These are phyloP conservation scores for Eurypyga helias DNA, from an alignment of 2,113 vertebrate genomes.

Conservation along the genomic window DNA sequence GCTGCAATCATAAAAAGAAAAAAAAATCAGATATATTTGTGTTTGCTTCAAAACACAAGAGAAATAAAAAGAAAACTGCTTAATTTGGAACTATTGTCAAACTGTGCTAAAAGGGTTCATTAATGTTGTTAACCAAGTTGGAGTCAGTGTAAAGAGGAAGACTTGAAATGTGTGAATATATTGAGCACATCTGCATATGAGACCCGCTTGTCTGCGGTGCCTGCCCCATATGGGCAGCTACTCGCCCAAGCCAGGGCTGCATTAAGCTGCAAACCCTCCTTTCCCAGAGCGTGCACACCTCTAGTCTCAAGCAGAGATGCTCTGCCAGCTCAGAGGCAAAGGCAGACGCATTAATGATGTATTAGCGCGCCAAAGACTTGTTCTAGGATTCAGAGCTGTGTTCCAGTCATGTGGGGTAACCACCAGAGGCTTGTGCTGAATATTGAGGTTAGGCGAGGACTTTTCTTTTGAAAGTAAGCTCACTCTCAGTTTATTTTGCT, in stretches of 20 bases:
- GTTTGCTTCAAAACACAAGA: not conserved
- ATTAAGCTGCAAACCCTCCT: not conserved
- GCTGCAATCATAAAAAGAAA: not conserved
- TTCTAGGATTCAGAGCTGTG: constrained; percentile 19
- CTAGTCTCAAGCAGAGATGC: not conserved
- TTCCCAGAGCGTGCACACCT: not conserved
- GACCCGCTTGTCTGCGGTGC: not conserved
- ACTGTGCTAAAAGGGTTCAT: not conserved
- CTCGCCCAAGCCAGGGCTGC: not conserved
- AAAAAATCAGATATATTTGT: not conserved
- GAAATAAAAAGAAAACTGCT: too few relatives aligned
- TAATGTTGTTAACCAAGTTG: not conserved
- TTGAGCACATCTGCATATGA: not conserved
- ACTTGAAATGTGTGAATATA: not conserved
- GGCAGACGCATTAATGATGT: constrained; percentile 34
- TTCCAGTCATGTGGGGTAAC: not conserved
- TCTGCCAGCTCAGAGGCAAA: not conserved
- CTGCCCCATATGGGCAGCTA: not conserved
- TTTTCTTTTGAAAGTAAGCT: not conserved
- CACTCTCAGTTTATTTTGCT: not conserved
- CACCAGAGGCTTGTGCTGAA: constrained; percentile 18
- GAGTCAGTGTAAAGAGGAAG: not conserved
- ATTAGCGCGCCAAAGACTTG: constrained; percentile 1
- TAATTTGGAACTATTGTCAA: not conserved
- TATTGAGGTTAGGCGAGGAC: not conserved